These are phyloP conservation scores for Mesodorylaimus sp. DNA, from an alignment of 2,888 invertebrate genomes.

Conservation along the genomic window DNA sequence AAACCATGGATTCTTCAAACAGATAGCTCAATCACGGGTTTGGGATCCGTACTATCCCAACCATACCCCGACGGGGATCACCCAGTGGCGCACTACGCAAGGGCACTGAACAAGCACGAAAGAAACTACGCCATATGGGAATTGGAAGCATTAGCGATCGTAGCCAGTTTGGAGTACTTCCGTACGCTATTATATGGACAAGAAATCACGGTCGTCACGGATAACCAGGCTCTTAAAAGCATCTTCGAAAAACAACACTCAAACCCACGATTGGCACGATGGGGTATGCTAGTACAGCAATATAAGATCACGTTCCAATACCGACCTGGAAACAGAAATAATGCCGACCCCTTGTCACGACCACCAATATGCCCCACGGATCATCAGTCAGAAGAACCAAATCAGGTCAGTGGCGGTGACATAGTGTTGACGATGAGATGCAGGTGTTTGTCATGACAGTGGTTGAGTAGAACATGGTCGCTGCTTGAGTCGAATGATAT, in stretches of 20 bases:
- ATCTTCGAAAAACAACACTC: not conserved
- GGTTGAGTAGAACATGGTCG: too few species aligned
- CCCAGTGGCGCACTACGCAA: not conserved
- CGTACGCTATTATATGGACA: not conserved
- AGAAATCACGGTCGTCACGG: not conserved
- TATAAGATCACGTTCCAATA: too few species aligned
- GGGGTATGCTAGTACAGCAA: not conserved
- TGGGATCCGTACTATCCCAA: slow-evolving; percentile 3
- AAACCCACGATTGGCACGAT: not conserved
- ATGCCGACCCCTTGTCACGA: too few species aligned
- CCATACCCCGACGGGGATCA: not conserved
- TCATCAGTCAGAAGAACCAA: too few species aligned
- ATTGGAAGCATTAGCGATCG: slow-evolving; percentile 4
- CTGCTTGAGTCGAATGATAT: too few species aligned
- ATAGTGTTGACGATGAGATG: too few species aligned
- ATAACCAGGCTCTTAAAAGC: not conserved
- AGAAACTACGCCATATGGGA: slow-evolving; percentile 2
- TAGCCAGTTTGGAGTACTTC: not conserved
- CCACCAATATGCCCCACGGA: too few species aligned
- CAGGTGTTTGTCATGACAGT: too few species aligned
- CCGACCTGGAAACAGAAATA: too few species aligned
- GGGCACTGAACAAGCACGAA: not conserved
- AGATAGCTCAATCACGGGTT: not conserved
- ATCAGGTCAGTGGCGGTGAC: too few species aligned
- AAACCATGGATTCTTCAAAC: slow-evolving; percentile 3